Evolutionary conservation across 1,140 invertebrate genomes (phyloP).

Genomic region (Sycobia sp.): DNA sequence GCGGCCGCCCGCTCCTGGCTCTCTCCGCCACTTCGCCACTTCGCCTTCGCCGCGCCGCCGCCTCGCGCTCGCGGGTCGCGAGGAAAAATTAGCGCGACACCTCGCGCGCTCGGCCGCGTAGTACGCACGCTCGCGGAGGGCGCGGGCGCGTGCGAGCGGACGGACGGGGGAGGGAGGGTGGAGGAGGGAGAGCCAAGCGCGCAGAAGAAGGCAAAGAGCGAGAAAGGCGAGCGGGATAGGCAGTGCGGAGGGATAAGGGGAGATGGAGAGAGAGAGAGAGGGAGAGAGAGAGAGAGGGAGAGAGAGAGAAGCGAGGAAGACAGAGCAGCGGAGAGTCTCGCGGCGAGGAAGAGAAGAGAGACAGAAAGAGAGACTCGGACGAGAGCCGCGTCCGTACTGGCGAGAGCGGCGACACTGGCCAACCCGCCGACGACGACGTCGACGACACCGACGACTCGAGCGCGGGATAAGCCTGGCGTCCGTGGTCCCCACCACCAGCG

Average conservation of each 20-base stretch:
- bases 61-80: too few relatives aligned
- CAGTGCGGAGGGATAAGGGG: neutral
- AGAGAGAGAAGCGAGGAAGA: constrained; percentile 12
- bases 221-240: too few relatives aligned
- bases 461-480: too few relatives aligned
- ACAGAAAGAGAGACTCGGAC: constrained; percentile 46
- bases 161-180: neutral
- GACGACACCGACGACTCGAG: constrained; percentile 1
- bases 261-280: too few relatives aligned
- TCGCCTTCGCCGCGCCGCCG: too few relatives aligned
- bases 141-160: neutral
- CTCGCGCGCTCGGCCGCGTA: neutral
- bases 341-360: too few relatives aligned
- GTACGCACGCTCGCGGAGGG: neutral
- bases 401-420: constrained; percentile 4
- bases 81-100: too few relatives aligned
- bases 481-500: neutral
- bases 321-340: constrained; percentile 47
- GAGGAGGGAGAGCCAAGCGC: too few relatives aligned
- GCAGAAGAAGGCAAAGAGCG: neutral
- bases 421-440: too few relatives aligned
- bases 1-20: too few relatives aligned
- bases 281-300: constrained; percentile 7
- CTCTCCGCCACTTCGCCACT: too few relatives aligned
- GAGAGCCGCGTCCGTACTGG: constrained; percentile 55